These are phyloP conservation scores for Seira ritae DNA, from an alignment of 2,888 invertebrate genomes.

Conservation along the genomic window DNA sequence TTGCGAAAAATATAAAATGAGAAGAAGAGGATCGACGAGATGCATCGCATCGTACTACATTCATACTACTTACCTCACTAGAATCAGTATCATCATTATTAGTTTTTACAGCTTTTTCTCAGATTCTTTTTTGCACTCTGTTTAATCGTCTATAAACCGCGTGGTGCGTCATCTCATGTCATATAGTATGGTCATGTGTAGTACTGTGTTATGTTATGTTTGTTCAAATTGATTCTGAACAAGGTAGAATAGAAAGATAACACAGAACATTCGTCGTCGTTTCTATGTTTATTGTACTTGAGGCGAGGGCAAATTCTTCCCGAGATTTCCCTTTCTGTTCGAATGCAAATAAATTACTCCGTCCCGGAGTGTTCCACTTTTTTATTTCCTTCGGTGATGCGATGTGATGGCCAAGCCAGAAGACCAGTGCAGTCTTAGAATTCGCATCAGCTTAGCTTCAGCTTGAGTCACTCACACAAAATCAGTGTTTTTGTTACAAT, in stretches of 20 bases:
- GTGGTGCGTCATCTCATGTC: constrained; percentile 1
- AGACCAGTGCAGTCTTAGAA: not conserved
- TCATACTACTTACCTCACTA: too few relatives aligned
- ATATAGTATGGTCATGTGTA: too few relatives aligned
- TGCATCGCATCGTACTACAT: constrained; percentile 16
- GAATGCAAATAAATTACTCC: not conserved
- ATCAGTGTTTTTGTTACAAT: not conserved
- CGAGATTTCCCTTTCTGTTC: not conserved
- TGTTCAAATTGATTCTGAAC: not conserved
- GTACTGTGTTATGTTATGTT: too few relatives aligned
- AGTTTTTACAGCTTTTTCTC: constrained; percentile 8
- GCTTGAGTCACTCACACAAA: too few relatives aligned
- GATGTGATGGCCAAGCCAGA: not conserved
- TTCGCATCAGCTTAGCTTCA: not conserved
- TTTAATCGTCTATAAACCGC: not conserved
- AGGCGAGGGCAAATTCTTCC: too few relatives aligned
- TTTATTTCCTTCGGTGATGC: not conserved
- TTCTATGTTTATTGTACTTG: not conserved
- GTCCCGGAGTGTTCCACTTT: constrained; percentile 6
- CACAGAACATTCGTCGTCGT: not conserved
- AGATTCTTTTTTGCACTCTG: not conserved
- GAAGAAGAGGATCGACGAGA: constrained; percentile 15
- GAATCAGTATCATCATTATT: not conserved
- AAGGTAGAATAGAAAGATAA: not conserved
- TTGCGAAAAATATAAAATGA: constrained; percentile 20